phyloP scores from a whole-genome alignment of 2,113 vertebrate species.

The Mesoclemmys tuberculata region DNA sequence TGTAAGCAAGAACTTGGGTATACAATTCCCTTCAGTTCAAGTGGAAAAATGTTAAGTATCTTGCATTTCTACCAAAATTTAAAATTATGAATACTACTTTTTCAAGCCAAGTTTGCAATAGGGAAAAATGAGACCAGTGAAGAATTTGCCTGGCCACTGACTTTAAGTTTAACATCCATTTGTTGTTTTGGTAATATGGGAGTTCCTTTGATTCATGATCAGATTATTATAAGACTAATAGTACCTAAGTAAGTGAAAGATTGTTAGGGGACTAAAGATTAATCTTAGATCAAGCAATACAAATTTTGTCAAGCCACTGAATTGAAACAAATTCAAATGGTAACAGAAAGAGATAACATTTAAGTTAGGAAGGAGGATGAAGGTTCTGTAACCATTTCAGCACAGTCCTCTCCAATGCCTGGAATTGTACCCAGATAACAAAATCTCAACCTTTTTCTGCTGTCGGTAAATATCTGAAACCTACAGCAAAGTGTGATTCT shows the following conservation, averaged over 20 bases:
- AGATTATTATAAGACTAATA: slow-evolving; percentile 30
- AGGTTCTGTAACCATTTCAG: neutral
- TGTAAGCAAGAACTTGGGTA: neutral
- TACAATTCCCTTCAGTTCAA: neutral
- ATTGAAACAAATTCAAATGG: slow-evolving; percentile 20
- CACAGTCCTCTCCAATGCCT: no score
- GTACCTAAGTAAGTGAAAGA: slow-evolving; percentile 21
- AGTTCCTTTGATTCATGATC: slow-evolving; percentile 12
- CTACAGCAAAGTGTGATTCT: neutral
- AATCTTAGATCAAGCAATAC: slow-evolving; percentile 20
- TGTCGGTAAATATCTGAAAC: neutral
- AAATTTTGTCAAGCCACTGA: slow-evolving; percentile 3
- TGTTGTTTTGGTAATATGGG: slow-evolving; percentile 20
- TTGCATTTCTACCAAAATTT: neutral
- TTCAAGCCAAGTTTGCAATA: neutral
- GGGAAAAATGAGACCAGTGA: neutral
- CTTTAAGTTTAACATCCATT: neutral
- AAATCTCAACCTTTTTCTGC: neutral
- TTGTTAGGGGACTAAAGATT: slow-evolving; percentile 26
- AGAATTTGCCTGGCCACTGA: slow-evolving; percentile 45
- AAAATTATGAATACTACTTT: neutral
- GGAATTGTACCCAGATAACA: no score
- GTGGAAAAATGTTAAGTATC: neutral
- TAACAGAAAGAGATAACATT: slow-evolving; percentile 16
- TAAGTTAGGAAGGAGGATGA: neutral